Base-by-base conservation (phyloP, 1,140 invertebrate genomes). In the Patella vulgata region DNA sequence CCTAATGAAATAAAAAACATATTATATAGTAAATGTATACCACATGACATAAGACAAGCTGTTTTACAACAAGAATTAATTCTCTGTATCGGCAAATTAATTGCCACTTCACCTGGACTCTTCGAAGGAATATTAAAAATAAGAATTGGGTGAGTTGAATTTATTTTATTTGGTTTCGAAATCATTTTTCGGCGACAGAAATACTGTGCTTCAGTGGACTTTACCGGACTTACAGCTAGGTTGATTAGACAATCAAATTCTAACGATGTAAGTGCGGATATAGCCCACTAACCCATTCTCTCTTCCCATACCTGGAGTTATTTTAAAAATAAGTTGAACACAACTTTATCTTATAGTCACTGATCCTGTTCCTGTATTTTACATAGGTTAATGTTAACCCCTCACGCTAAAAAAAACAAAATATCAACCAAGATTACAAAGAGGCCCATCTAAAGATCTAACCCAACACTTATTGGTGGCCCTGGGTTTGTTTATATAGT, bases 111-210 rank as follows among this genome's bases (percentile, higher is more conserved):
- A 82, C 94, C 95, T 9, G 90, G 95, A 71, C 90, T 97, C 84
- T 98, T 98, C 85, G 91, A 92, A 77, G 97, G 97, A 59, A 98
- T 98, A 75, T 86, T 97, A 12, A 99, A 96, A 87, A 96, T 98
- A 70, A 89, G 95, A 68, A 92, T 98, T 71, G 96, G 95, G 89
- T 91, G 62, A 50, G 73, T 44, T 42, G 11, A 19, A 19, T 27
- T 33, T 63, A 39, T n/a, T 62, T 21, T 21, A n/a, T 27, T 11
- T 23, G 9, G 6, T 28, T 12, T 28, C 30, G 21, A 9, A 9
- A 28, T 52, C 50, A 11, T 11, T 11, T n/a, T 40, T 11, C 39
- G 9, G n/a, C 39, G 9, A 40, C 9, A 11, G 9, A 40, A 40
- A 9, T n/a, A 40, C 9, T 40, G 39, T 40, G 39, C 39, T 40